A percentile compares a stretch with the other conserved stretches of the same genome.
phyloP scores from a whole-genome alignment of 2,113 vertebrate genomes.

The Prietella phreatophila region DNA sequence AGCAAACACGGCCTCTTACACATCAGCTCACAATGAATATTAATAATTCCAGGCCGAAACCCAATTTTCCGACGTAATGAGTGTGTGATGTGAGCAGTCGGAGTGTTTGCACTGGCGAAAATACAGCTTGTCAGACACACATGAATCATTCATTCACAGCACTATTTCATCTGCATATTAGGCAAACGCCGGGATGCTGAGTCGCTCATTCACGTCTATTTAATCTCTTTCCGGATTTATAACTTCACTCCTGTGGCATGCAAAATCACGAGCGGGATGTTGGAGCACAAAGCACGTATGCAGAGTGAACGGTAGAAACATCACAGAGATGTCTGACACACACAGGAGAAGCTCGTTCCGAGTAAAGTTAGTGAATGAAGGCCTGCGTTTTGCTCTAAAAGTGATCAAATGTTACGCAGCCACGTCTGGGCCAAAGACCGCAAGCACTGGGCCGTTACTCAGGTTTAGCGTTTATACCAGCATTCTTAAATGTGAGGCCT shows the following conservation, averaged over 20 bases:
- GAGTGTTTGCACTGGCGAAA: conserved; percentile 27
- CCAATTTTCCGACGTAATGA: conserved; percentile 30
- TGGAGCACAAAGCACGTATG: background rate
- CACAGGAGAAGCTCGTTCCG: background rate
- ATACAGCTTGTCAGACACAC: conserved; percentile 35
- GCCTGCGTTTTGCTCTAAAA: background rate
- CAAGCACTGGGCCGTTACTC: background rate
- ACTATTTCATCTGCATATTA: conserved; percentile 32
- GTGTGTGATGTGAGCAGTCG: conserved; percentile 39
- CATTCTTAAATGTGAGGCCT: background rate
- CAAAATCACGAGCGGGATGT: conserved; percentile 17
- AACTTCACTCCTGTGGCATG: conserved; percentile 18
- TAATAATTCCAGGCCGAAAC: conserved; percentile 22
- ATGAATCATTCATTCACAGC: conserved; percentile 31
- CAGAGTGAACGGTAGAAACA: background rate
- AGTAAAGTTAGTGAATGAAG: background rate
- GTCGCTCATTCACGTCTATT: conserved; percentile 14
- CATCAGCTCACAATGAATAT: conserved; percentile 39
- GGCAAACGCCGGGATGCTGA: background rate
- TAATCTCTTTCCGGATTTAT: conserved; percentile 18
- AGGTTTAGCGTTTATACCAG: background rate
- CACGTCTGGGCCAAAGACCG: background rate
- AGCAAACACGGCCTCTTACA: conserved; percentile 30
- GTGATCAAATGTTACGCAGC: background rate
- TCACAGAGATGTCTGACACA: background rate